Conservation (phyloP, 2,888 invertebrate genomes). For the Meganola albula region DNA sequence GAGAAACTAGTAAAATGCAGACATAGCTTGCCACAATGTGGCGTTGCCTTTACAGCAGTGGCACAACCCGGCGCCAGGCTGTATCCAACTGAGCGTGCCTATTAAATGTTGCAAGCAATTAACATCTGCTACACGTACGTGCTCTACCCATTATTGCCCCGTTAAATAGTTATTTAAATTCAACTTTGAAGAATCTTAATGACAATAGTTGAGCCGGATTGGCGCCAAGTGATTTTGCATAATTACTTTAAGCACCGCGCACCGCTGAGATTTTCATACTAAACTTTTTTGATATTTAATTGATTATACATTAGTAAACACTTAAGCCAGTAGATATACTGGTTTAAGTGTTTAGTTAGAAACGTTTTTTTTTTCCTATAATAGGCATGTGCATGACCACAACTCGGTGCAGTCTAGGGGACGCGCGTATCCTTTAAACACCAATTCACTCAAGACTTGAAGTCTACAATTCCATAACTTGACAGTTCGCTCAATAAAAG, state of each 20-base stretch:
- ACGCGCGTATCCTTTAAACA: too few relatives aligned
- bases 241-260: conserved; percentile 10
- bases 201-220: conserved; percentile 32
- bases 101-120: conserved; percentile 63
- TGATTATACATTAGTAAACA: too few relatives aligned
- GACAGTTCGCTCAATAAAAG: too few relatives aligned
- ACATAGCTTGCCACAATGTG: conserved; percentile 29
- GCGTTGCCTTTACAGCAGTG: conserved; percentile 19
- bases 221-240: conserved; percentile 36
- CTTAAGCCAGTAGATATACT: too few relatives aligned
- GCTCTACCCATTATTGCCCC: conserved; percentile 41
- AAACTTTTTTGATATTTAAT: background rate
- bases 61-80: conserved; percentile 26
- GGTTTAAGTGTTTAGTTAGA: too few relatives aligned
- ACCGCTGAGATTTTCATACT: conserved; percentile 18
- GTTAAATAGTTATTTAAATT: conserved; percentile 69
- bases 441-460: too few relatives aligned
- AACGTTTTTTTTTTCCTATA: too few relatives aligned
- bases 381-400: too few relatives aligned
- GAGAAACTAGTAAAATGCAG: too few relatives aligned
- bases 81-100: conserved; percentile 34
- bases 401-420: too few relatives aligned
- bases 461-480: too few relatives aligned
- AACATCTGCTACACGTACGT: conserved; percentile 56
- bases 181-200: conserved; percentile 36